These are phyloP conservation scores for Emydocephalus ijimae DNA, from an alignment of 2,113 vertebrate genomes.

Conservation along the genomic window DNA sequence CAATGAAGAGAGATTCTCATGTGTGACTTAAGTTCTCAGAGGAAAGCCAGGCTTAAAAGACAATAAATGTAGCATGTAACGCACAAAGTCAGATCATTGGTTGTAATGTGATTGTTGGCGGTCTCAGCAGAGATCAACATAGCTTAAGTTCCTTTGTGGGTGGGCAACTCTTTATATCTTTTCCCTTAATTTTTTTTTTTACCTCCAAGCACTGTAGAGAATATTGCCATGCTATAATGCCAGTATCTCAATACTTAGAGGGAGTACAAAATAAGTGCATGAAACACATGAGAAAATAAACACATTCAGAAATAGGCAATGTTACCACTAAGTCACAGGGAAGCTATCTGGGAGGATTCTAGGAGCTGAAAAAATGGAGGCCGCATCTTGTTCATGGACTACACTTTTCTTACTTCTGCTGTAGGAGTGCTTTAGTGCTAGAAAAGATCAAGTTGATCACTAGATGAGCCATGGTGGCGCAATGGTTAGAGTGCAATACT, in stretches of 20 bases:
- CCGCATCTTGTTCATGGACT: background rate
- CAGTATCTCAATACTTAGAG: background rate
- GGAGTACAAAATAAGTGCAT: background rate
- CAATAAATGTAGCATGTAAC: background rate
- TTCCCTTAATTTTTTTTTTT: background rate
- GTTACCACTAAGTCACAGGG: background rate
- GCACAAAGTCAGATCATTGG: background rate
- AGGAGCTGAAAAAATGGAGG: background rate
- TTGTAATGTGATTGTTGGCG: background rate
- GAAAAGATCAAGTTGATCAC: background rate
- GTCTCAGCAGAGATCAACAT: background rate
- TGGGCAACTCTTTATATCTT: background rate
- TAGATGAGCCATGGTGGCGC: background rate
- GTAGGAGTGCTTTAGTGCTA: background rate
- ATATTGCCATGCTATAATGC: background rate
- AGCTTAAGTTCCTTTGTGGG: background rate
- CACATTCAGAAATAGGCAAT: background rate
- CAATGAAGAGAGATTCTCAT: background rate
- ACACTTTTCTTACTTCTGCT: background rate
- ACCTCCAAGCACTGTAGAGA: background rate
- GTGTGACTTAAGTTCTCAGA: background rate
- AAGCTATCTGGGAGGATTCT: background rate
- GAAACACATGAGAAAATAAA: background rate
- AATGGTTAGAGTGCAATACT: too few relatives aligned
- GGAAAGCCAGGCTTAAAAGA: background rate